Evolutionary conservation across 2,797 vertebrate species (phyloP).

Genomic region (Macropus fuliginosus): DNA sequence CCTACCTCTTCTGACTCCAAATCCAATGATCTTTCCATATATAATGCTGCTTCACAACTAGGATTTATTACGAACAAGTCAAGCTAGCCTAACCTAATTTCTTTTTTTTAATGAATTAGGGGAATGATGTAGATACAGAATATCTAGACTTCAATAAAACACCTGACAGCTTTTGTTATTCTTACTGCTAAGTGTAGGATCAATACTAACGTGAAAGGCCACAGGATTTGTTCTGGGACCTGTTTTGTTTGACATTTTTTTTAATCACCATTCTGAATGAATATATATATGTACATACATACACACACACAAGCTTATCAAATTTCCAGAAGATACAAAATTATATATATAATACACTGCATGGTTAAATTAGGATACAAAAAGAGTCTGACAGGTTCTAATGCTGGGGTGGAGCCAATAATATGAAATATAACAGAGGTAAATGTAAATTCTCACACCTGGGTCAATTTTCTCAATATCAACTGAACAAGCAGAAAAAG

Average conservation of each 20-base stretch:
- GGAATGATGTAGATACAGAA: background rate
- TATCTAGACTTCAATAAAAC: background rate
- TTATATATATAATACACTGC: background rate
- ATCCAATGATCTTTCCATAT: background rate
- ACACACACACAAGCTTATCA: background rate
- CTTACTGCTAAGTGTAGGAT: background rate
- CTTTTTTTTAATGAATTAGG: background rate
- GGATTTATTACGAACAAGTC: background rate
- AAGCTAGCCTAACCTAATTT: background rate
- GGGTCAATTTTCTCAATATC: background rate
- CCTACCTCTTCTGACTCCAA: background rate
- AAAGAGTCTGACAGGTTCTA: background rate
- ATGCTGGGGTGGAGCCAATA: background rate
- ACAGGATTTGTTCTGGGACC: background rate
- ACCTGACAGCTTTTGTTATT: background rate
- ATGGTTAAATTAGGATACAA: background rate
- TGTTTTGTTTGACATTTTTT: background rate
- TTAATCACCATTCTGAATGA: background rate
- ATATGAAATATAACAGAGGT: background rate
- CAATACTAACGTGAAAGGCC: background rate
- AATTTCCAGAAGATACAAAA: background rate
- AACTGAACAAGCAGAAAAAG: background rate
- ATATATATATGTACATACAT: background rate
- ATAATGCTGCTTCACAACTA: background rate
- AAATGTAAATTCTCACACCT: background rate